phyloP scores from a whole-genome alignment of 2,113 vertebrate species.

The Willisornis vidua region DNA sequence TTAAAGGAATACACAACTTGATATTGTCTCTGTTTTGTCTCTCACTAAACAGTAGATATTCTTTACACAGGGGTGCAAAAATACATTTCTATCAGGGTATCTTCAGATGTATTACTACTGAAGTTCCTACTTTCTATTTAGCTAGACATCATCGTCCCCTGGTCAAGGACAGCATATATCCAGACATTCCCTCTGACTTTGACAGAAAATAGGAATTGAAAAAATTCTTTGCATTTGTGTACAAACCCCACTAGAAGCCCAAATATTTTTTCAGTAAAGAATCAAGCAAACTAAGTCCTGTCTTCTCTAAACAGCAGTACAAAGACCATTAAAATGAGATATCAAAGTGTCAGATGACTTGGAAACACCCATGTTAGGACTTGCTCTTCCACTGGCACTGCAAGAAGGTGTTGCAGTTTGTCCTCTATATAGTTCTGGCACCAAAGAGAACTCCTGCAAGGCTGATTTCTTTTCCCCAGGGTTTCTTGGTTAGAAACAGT shows the following conservation, averaged over 20 bases:
- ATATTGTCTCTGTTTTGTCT: neutral
- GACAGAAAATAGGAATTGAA: neutral
- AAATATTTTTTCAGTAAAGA: neutral
- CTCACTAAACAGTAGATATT: neutral
- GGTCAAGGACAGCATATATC: neutral
- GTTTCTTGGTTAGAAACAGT: slow-evolving; percentile 21
- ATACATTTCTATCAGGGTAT: neutral
- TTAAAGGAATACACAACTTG: neutral
- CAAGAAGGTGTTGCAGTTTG: neutral
- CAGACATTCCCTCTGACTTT: neutral
- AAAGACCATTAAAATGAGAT: neutral
- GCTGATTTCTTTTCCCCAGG: neutral
- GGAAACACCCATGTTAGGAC: neutral
- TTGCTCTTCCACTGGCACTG: neutral
- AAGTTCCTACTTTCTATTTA: neutral
- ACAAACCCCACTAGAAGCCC: neutral
- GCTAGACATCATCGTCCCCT: neutral
- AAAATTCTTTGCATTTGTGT: neutral
- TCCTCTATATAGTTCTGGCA: neutral
- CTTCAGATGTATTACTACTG: neutral
- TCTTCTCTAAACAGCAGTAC: neutral
- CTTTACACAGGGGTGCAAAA: neutral
- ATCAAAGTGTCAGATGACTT: neutral
- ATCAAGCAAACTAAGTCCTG: neutral
- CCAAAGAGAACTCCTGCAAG: neutral